A percentile compares a stretch with the other conserved stretches of the same genome.
Conservation (phyloP, 2,888 invertebrate species). For the Junonia oenone region DNA sequence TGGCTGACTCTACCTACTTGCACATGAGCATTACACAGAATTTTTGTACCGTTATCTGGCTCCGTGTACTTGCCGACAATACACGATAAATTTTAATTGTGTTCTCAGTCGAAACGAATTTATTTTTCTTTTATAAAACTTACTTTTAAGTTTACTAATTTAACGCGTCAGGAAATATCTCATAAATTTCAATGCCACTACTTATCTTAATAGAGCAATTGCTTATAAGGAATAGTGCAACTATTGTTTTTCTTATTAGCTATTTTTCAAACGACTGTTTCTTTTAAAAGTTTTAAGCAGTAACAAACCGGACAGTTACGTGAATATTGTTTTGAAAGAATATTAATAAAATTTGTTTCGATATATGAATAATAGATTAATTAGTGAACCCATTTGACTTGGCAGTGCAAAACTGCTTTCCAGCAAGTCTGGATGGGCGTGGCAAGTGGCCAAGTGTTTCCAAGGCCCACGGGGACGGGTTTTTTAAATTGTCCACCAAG, state of each 20-base stretch:
- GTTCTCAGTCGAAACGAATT: constrained; percentile 11
- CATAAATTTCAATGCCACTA: constrained; percentile 62
- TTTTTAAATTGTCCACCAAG: constrained; percentile 58
- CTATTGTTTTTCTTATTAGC: constrained; percentile 58
- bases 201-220: constrained; percentile 60
- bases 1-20: constrained; percentile 5
- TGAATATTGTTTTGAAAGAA: neutral
- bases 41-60: constrained; percentile 52
- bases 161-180: constrained; percentile 39
- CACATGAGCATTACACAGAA: constrained; percentile 32
- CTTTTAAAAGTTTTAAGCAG: constrained; percentile 37
- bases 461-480: constrained; percentile 64
- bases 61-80: constrained; percentile 17
- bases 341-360: neutral
- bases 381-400: constrained; percentile 13
- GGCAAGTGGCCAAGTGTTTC: constrained; percentile 64
- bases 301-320: neutral
- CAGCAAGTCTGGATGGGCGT: constrained; percentile 59
- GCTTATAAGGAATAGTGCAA: constrained; percentile 63
- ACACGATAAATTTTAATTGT: constrained; percentile 20
- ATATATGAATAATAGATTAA: constrained; percentile 5
- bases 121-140: neutral
- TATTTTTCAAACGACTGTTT: constrained; percentile 52
- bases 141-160: constrained; percentile 3
- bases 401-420: constrained; percentile 37